Base-by-base conservation (phyloP, 2,797 vertebrate genomes). In the Eospalax fontanierii region DNA sequence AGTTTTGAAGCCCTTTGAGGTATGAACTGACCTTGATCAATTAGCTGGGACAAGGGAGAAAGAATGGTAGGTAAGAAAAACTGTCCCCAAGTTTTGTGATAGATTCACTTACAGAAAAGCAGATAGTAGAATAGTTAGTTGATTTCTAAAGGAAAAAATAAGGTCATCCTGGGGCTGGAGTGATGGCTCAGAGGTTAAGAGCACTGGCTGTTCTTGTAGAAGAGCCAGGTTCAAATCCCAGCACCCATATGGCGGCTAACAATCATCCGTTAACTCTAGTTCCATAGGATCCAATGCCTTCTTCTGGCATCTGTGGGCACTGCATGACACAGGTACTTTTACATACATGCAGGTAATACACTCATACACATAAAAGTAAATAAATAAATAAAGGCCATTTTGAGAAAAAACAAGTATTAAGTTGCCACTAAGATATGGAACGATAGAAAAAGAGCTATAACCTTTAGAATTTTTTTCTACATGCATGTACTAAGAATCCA, bases 71-170 rank as follows among this genome's bases (percentile, higher is more conserved):
- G 28, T 33, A n/a, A 57, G 76, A 65, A 61, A 85, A 90, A 76
- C 57, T 33, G 15, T n/a, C 22, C 35, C 33, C 59, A 73, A 19
- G 78, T 70, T 94, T 87, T 78, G 40, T 65, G 76, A 91, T 61
- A 46, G 83, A 79, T 30, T 24, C 40, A 95, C 73, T 82, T 82
- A 84, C 0, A 88, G 66, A 90, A 93, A 3, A 83, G 46, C n/a
- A 76, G 19, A 94, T 68, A 28, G 85, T 43, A 87, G 57, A 96
- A 94, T 1, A 87, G 46, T 16, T 22, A 93, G n/a, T 10, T 82
- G 35, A 66, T 26, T 89, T 93, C 75, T 40, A 73, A 96, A 35
- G 50, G 78, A 96, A 59, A 59, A 16, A 16, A 86, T 95, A 68
- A 46, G 46, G 46, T 46, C 46, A 46, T n/a, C n/a, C n/a, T n/a